phyloP scores from a whole-genome alignment of 2,888 invertebrate genomes.

The Listrodromus nycthemerus region DNA sequence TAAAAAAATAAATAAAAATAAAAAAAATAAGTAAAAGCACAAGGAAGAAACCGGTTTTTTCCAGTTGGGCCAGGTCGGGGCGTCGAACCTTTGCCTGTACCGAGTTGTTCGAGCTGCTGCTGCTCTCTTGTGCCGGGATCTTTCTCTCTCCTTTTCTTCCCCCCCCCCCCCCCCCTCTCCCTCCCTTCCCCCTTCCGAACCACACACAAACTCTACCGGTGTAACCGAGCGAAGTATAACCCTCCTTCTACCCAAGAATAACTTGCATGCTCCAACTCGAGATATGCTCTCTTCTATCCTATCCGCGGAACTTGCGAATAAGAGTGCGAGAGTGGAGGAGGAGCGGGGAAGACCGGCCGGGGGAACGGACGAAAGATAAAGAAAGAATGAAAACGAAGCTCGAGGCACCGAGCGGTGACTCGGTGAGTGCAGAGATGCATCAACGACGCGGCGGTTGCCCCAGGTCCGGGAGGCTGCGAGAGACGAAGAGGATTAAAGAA shows the following conservation, averaged over 20 bases:
- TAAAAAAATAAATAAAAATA: conserved; percentile 4
- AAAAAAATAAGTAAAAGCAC: conserved; percentile 61
- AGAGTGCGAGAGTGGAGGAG: conserved; percentile 53
- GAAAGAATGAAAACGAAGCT: conserved; percentile 46
- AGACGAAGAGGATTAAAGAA: conserved; percentile 49
- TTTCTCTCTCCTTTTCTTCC: conserved; percentile 20
- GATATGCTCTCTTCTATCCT: conserved; percentile 50
- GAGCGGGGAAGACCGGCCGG: conserved; percentile 29
- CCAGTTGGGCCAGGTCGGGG: conserved; percentile 85
- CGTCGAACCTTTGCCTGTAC: conserved; percentile 81
- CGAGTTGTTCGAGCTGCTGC: conserved; percentile 77
- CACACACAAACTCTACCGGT: conserved; percentile 59
- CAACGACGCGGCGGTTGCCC: conserved; percentile 79
- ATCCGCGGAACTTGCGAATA: conserved; percentile 41
- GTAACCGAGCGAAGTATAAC: conserved; percentile 66
- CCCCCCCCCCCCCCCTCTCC: neutral
- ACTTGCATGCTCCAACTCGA: conserved; percentile 78
- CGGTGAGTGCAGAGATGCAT: conserved; percentile 67
- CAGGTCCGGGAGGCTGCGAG: conserved; percentile 80
- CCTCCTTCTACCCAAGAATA: conserved; percentile 83
- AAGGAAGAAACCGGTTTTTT: conserved; percentile 85
- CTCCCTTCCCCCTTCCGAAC: conserved; percentile 9
- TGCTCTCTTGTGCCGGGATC: conserved; percentile 31
- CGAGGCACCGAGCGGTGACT: conserved; percentile 58
- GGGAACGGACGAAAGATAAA: conserved; percentile 30